phyloP scores from a whole-genome alignment of 1,140 invertebrate genomes.

The Drosophila aff. region DNA sequence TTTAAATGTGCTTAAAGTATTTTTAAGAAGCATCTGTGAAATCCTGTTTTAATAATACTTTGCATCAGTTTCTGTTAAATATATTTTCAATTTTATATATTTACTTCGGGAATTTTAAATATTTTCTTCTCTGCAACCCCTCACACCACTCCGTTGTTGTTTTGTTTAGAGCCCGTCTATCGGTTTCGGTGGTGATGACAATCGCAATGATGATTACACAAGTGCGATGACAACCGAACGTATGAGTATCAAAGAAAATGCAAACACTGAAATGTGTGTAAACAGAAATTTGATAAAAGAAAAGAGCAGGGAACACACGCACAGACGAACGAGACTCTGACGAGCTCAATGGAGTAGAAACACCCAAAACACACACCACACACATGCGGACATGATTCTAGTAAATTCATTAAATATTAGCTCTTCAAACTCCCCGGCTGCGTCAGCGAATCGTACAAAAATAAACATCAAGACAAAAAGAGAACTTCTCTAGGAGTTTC shows the following conservation, averaged over 20 bases:
- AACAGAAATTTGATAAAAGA: conserved; percentile 65
- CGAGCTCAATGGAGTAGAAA: conserved; percentile 55
- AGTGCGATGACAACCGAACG: conserved; percentile 61
- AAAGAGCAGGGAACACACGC: conserved; percentile 25
- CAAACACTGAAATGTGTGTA: conserved; percentile 71
- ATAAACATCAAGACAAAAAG: conserved; percentile 14
- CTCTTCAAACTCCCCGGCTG: conserved; percentile 44
- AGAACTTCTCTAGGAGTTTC: neutral
- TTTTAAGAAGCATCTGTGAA: neutral
- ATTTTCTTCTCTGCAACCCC: neutral
- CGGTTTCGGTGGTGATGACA: conserved; percentile 32
- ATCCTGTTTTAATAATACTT: neutral
- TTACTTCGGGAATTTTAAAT: neutral
- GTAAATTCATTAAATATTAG: conserved; percentile 75
- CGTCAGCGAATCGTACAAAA: conserved; percentile 43
- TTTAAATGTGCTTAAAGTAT: neutral
- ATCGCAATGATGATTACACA: conserved; percentile 72
- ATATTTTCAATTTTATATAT: no score
- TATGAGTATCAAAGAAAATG: conserved; percentile 66
- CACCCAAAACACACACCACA: conserved; percentile 28
- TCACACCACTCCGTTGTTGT: neutral
- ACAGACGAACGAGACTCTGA: conserved; percentile 11
- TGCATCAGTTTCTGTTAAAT: neutral
- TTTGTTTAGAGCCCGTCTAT: conserved; percentile 25
- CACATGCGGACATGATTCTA: conserved; percentile 41